These are phyloP conservation scores for Ornithoptera alexandrae DNA, from an alignment of 2,888 invertebrate species.

Conservation along the genomic window DNA sequence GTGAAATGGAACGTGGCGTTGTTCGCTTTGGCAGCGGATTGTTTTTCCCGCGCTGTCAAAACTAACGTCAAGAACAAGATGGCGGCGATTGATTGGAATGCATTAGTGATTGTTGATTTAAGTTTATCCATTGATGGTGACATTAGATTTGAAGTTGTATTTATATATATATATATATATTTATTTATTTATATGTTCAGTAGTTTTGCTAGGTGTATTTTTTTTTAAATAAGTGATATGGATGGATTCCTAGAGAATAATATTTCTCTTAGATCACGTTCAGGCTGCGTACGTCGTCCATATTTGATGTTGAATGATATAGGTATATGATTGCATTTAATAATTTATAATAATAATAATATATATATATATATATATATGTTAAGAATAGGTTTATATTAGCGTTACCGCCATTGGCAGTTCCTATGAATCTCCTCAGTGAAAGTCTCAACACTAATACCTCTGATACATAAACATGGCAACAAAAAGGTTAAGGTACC, in stretches of 20 bases:
- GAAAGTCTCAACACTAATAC: constrained; percentile 36
- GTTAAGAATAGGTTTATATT: too few relatives aligned
- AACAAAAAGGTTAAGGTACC: too few relatives aligned
- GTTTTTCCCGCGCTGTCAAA: not conserved
- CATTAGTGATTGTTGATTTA: too few relatives aligned
- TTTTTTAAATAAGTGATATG: constrained; percentile 7
- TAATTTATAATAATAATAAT: constrained; percentile 34
- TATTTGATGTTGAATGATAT: constrained; percentile 2
- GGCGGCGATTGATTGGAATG: too few relatives aligned
- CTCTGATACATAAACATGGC: too few relatives aligned
- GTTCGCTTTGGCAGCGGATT: too few relatives aligned
- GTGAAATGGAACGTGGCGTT: too few relatives aligned
- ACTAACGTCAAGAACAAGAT: not conserved
- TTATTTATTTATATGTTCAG: too few relatives aligned
- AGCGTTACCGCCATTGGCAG: constrained; percentile 36
- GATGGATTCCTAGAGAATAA: constrained; percentile 15
- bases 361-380: constrained; percentile 9
- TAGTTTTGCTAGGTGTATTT: constrained; percentile 10
- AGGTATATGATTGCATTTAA: constrained; percentile 23
- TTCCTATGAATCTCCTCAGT: constrained; percentile 49
- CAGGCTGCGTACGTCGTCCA: constrained; percentile 25
- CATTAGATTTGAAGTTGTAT: constrained; percentile 8
- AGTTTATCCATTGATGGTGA: not conserved
- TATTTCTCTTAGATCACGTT: constrained; percentile 18
- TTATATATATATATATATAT: not conserved